Percentiles rank a stretch among this genome's conserved stretches.
These are phyloP conservation scores for Manis javanica DNA, from an alignment of 2,797 vertebrate species.

Conservation along the genomic window DNA sequence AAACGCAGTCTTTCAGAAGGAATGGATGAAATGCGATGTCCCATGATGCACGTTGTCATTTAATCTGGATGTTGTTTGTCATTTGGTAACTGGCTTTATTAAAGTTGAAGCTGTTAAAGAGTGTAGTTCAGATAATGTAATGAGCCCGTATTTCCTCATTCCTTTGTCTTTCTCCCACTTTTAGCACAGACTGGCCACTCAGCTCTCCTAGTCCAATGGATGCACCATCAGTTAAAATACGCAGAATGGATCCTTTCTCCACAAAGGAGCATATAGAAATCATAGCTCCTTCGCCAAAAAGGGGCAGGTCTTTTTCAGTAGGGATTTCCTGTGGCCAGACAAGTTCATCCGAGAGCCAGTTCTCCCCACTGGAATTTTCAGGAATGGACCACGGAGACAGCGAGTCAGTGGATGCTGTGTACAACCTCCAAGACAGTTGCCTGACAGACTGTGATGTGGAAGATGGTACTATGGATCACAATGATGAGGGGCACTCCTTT, in stretches of 20 bases:
- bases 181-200: conserved; percentile 95
- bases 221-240: conserved; percentile 94
- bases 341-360: conserved; percentile 81
- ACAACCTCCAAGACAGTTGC: conserved; percentile 91
- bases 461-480: conserved; percentile 85
- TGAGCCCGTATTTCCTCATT: not conserved
- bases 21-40: not conserved
- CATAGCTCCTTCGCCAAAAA: conserved; percentile 80
- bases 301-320: conserved; percentile 77
- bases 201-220: conserved; percentile 96
- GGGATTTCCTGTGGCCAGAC: conserved; percentile 84
- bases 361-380: conserved; percentile 84
- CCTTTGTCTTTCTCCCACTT: conserved; percentile 46
- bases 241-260: conserved; percentile 89
- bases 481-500: conserved; percentile 88
- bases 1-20: not conserved
- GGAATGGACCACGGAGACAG: conserved; percentile 76
- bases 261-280: conserved; percentile 86
- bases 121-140: not conserved
- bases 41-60: not conserved
- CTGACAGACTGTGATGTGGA: conserved; percentile 91
- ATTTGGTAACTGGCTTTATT: conserved; percentile 11
- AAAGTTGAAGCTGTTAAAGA: conserved; percentile 1
- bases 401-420: conserved; percentile 70
- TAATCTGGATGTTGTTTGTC: not conserved